These are phyloP conservation scores for Drosophila murphyi DNA, from an alignment of 1,140 invertebrate genomes.

Conservation along the genomic window DNA sequence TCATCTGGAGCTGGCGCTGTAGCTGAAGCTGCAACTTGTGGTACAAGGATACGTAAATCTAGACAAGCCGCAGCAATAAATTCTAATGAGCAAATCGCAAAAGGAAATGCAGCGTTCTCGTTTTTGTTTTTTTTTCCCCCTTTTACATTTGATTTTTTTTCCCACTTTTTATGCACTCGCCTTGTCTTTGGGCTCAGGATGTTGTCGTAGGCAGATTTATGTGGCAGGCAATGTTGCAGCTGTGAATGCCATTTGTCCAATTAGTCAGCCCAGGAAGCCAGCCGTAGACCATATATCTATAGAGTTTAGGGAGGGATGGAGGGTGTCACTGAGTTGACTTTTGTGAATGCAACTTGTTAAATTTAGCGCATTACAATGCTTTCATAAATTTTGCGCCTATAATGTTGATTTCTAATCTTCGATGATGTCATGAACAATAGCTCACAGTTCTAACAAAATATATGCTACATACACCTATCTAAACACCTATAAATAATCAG, in stretches of 20 bases:
- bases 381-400: conserved; percentile 70
- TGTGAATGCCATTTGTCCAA: conserved; percentile 82
- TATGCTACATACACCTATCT: conserved; percentile 2
- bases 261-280: conserved; percentile 64
- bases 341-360: conserved; percentile 70
- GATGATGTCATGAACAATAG: conserved; percentile 37
- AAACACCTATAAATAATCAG: conserved; percentile 71
- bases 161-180: background rate
- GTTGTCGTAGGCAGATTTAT: conserved; percentile 75
- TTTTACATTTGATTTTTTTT: conserved; percentile 11
- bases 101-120: conserved; percentile 73
- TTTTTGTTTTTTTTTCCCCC: conserved; percentile 15
- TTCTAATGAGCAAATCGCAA: conserved; percentile 82
- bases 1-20: conserved; percentile 47
- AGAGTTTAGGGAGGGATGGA: background rate
- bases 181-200: conserved; percentile 57
- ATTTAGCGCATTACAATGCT: conserved; percentile 80
- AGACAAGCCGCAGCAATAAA: conserved; percentile 81
- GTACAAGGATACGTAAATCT: conserved; percentile 80
- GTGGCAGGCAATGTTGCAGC: conserved; percentile 72
- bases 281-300: background rate
- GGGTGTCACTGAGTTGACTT: background rate
- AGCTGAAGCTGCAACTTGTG: conserved; percentile 9
- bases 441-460: conserved; percentile 36
- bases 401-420: conserved; percentile 59